Evolutionary conservation across 2,888 invertebrate species (phyloP).

Genomic region (Eristalinus sepulchralis): DNA sequence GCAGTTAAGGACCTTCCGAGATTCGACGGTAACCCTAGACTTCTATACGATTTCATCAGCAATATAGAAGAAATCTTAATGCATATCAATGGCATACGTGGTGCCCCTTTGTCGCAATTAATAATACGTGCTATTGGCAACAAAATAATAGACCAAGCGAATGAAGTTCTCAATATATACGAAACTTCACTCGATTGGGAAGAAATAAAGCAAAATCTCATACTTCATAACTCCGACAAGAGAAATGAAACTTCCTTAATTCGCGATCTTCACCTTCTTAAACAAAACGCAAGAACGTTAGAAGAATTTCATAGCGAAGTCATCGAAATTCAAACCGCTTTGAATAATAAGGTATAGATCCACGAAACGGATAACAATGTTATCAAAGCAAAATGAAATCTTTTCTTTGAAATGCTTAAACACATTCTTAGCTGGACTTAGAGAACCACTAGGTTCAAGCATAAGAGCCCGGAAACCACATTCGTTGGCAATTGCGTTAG

Average conservation of each 20-base stretch:
- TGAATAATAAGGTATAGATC: too few relatives aligned
- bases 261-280: too few relatives aligned
- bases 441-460: slow-evolving; percentile 59
- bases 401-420: slow-evolving; percentile 62
- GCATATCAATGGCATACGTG: slow-evolving; percentile 7
- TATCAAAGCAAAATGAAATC: slow-evolving; percentile 42
- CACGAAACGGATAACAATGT: too few relatives aligned
- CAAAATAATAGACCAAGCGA: slow-evolving; percentile 42
- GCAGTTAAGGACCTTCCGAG: too few relatives aligned
- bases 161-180: slow-evolving; percentile 54
- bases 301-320: not conserved
- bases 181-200: slow-evolving; percentile 43
- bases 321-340: not conserved
- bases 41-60: slow-evolving; percentile 30
- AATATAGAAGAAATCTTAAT: slow-evolving; percentile 35
- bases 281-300: too few relatives aligned
- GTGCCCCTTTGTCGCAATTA: slow-evolving; percentile 1
- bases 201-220: too few relatives aligned
- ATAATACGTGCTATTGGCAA: slow-evolving; percentile 37
- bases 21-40: too few relatives aligned
- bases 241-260: too few relatives aligned
- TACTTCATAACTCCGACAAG: too few relatives aligned
- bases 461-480: slow-evolving; percentile 68
- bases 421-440: slow-evolving; percentile 54
- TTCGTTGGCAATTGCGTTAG: too few relatives aligned